Evolutionary conservation across 2,797 vertebrate genomes (phyloP), one percentile per base, ranked within the genome.

Genomic region (Enteromius unitaeniatus): DNA sequence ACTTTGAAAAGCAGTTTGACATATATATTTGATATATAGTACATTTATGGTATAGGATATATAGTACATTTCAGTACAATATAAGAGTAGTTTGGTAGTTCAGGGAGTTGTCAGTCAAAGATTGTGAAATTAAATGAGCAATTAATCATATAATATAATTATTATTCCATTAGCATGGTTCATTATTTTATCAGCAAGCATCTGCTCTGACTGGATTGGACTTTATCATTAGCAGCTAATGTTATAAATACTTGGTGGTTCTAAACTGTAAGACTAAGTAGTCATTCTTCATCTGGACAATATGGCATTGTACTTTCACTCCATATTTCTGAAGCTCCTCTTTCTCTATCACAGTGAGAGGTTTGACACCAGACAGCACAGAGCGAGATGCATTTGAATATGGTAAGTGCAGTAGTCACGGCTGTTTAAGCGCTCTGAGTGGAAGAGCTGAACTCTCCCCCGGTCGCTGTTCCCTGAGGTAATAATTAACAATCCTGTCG

Each of bases 401-500:
- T 92, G 92, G 89, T 89, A 86, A 89, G 89, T 90, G 88, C 87
- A 84, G 89, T 89, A 87, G 88, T 89, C 91, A 91, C 87, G 91
- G 91, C 88, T 92, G 89, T 91, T 93, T 92, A 92, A 93, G 91
- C 92, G 88, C 90, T 88, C 85, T 89, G 88, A 86, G 88, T 86
- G 26, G 91, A 89, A 79, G 88, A 88, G 91, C 89, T 90, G 90
- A 92, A 93, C 92, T 89, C 86, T 55, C 89, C 90, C 87, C 92
- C 89, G 91, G 91, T 89, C 88, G 85, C 91, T 89, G 78, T 93
- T 91, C 93, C 94, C 94, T 87, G 83, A 89, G 93, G 95, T 93
- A 92, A 94, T 94, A 95, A 95, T 95, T 95, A 95, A 95, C 92
- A 94, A 92, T 93, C 90, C 90, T 91, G 93, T 93, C 91, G 90